Evolutionary conservation across 2,888 invertebrate species (phyloP).

Genomic region (Acanthococcus lagerstroemiae): DNA sequence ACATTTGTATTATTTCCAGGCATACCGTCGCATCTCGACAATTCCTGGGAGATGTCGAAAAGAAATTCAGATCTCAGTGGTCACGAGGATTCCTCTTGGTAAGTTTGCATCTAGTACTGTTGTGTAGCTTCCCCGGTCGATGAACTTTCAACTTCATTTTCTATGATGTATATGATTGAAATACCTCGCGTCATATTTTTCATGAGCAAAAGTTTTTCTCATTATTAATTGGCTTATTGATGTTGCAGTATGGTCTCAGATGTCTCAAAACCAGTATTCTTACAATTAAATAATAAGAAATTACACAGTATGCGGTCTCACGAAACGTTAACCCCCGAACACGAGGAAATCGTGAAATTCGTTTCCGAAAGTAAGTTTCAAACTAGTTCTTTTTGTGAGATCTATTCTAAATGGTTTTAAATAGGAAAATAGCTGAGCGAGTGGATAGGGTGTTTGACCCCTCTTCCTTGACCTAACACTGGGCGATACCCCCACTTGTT

Average conservation of each 20-base stretch:
- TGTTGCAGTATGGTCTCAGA: constrained; percentile 43
- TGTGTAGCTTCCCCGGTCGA: too few species aligned
- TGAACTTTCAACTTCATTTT: neutral
- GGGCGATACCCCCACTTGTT: too few species aligned
- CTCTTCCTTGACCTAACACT: too few species aligned
- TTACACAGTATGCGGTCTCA: constrained; percentile 51
- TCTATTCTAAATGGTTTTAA: too few species aligned
- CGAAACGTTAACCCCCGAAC: constrained; percentile 61
- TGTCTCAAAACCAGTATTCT: constrained; percentile 72
- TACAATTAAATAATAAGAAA: constrained; percentile 54
- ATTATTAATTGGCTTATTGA: neutral
- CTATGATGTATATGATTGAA: neutral
- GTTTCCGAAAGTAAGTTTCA: constrained; percentile 55
- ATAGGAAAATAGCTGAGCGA: too few species aligned
- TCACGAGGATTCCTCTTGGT: constrained; percentile 12
- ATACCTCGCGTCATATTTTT: neutral
- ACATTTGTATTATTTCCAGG: constrained; percentile 2
- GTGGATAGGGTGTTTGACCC: too few species aligned
- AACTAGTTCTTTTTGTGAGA: too few species aligned
- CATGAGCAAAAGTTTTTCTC: neutral
- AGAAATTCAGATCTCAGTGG: neutral
- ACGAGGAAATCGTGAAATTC: constrained; percentile 77
- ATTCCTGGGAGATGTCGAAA: constrained; percentile 11
- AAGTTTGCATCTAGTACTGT: neutral
- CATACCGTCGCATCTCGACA: constrained; percentile 16